Evolutionary conservation across 2,113 vertebrate species (phyloP).

Genomic region (Poecilia latipinna): DNA sequence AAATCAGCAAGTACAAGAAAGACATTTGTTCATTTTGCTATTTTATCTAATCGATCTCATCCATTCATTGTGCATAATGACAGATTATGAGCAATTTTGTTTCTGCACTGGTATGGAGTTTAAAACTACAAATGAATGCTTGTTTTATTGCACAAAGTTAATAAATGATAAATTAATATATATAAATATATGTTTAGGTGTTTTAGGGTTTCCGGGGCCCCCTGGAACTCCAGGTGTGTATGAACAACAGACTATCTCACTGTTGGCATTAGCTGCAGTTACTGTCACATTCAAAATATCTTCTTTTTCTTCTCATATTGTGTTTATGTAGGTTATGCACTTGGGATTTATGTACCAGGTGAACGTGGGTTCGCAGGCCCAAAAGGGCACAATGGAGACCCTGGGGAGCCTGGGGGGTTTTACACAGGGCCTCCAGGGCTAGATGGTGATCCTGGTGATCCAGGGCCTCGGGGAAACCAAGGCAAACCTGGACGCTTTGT

Average conservation of each 20-base stretch:
- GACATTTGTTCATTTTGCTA: no score
- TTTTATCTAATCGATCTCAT: no score
- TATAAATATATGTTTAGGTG: constrained; percentile 34
- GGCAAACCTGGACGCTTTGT: constrained; percentile 81
- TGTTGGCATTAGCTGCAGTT: neutral
- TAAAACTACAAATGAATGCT: neutral
- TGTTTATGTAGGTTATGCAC: constrained; percentile 23
- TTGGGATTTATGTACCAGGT: constrained; percentile 54
- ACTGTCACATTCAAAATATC: neutral
- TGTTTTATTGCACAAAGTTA: constrained; percentile 8
- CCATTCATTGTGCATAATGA: no score
- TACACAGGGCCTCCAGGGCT: constrained; percentile 78
- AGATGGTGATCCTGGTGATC: constrained; percentile 81
- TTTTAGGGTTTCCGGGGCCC: constrained; percentile 53
- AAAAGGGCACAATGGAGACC: constrained; percentile 86
- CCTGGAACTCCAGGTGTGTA: constrained; percentile 58
- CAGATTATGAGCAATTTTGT: neutral
- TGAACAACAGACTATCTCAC: neutral
- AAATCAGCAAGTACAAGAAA: constrained; percentile 1
- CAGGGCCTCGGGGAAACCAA: constrained; percentile 82
- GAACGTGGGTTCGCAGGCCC: constrained; percentile 81
- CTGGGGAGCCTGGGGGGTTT: constrained; percentile 82
- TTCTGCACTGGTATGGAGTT: no score
- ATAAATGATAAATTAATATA: no score
- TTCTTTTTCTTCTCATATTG: neutral